Conservation (phyloP, 2,888 invertebrate species). For the Eupithecia tripunctaria region DNA sequence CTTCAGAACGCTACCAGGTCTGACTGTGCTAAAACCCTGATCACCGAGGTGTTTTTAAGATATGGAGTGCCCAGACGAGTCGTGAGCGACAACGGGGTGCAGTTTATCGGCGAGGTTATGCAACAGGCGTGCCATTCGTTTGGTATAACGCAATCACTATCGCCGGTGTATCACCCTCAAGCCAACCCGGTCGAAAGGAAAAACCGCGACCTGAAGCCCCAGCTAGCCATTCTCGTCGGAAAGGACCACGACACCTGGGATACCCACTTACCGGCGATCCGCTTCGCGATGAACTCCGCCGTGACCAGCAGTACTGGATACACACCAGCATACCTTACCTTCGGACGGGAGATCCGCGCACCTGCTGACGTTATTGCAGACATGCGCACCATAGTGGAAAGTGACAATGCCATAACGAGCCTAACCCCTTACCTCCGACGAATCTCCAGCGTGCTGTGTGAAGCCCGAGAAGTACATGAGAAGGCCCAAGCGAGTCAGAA, state of each 20-base stretch:
- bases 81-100: constrained; percentile 57
- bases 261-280: too few relatives aligned
- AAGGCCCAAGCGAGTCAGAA: too few relatives aligned
- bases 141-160: not conserved
- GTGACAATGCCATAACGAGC: too few relatives aligned
- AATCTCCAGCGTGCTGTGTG: too few relatives aligned
- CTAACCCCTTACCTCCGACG: too few relatives aligned
- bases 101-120: constrained; percentile 35
- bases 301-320: too few relatives aligned
- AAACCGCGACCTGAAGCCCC: not conserved
- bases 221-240: not conserved
- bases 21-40: constrained; percentile 22
- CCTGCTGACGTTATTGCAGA: too few relatives aligned
- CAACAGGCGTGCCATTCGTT: not conserved
- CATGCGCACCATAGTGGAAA: too few relatives aligned
- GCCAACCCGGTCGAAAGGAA: not conserved
- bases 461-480: too few relatives aligned
- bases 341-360: too few relatives aligned
- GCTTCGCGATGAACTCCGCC: too few relatives aligned
- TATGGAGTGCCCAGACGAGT: constrained; percentile 56
- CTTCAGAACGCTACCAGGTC: not conserved
- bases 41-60: constrained; percentile 48
- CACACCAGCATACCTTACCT: too few relatives aligned
- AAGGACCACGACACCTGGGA: not conserved
- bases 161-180: not conserved